Percentiles rank a stretch among this genome's conserved stretches.
Evolutionary conservation across 1,140 invertebrate species (phyloP).

Genomic region (Aphis craccivora): DNA sequence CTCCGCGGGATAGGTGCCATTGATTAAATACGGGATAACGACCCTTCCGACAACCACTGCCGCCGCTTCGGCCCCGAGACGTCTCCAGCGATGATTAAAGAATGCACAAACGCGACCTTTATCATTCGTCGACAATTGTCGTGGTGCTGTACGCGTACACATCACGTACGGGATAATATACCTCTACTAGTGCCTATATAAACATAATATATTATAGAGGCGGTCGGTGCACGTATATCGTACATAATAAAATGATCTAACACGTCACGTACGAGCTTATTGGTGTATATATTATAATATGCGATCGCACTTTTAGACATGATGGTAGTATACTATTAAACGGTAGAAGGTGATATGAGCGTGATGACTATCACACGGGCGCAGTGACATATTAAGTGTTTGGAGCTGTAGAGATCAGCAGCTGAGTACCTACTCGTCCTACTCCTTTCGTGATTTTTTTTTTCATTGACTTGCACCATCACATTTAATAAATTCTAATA

Average conservation of each 20-base stretch:
- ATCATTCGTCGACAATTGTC: background rate
- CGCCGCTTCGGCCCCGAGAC: background rate
- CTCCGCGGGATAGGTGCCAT: slow-evolving; percentile 6
- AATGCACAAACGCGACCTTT: background rate
- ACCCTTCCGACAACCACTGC: background rate
- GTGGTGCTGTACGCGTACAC: background rate
- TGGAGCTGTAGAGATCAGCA: too few species aligned
- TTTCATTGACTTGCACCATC: too few species aligned
- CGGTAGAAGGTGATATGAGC: too few species aligned
- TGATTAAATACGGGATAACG: background rate
- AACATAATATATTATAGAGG: background rate
- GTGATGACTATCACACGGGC: too few species aligned
- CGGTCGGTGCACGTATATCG: background rate
- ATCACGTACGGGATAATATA: background rate
- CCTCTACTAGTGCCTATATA: background rate
- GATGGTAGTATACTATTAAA: background rate
- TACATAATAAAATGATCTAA: background rate
- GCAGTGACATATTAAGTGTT: too few species aligned
- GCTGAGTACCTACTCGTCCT: too few species aligned
- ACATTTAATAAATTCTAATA: too few species aligned
- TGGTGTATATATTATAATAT: too few species aligned
- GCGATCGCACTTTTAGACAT: background rate
- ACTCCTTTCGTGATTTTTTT: too few species aligned
- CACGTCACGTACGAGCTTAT: background rate
- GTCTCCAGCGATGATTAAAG: background rate